Evolutionary conservation across 2,888 invertebrate genomes (phyloP).

Genomic region (Cataglyphis albicans): DNA sequence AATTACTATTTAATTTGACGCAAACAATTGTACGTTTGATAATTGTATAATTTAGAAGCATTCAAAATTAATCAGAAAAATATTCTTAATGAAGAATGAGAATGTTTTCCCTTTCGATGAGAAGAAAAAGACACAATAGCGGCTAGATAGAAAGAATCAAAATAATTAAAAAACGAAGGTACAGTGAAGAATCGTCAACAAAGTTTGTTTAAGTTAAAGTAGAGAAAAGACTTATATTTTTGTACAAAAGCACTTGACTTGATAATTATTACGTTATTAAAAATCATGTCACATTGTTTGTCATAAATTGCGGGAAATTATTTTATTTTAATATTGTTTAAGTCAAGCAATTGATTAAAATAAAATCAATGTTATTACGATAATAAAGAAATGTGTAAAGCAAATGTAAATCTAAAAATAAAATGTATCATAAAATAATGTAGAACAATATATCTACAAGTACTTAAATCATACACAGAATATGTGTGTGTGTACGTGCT

Average conservation of each 20-base stretch:
- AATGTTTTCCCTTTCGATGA: not conserved
- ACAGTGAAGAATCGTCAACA: not conserved
- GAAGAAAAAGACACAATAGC: not conserved
- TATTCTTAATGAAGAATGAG: not conserved
- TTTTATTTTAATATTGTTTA: not conserved
- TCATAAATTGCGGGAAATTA: not conserved
- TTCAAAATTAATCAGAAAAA: not conserved
- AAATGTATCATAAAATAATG: no score
- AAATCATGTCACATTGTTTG: not conserved
- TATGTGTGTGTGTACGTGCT: no score
- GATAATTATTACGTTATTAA: not conserved
- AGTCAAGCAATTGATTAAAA: no score
- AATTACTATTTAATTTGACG: not conserved
- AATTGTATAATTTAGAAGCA: not conserved
- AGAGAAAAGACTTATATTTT: not conserved
- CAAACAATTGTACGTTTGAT: not conserved
- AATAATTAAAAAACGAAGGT: not conserved
- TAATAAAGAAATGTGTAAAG: no score
- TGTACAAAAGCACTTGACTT: not conserved
- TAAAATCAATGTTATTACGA: no score
- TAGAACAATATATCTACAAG: no score
- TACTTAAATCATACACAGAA: no score
- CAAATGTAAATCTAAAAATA: no score
- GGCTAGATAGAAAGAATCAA: not conserved
- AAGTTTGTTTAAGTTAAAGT: not conserved